A percentile compares a stretch with the other conserved stretches of the same genome.
Evolutionary conservation across 2,888 invertebrate genomes (phyloP).

Genomic region (Steinernema hermaphroditum): DNA sequence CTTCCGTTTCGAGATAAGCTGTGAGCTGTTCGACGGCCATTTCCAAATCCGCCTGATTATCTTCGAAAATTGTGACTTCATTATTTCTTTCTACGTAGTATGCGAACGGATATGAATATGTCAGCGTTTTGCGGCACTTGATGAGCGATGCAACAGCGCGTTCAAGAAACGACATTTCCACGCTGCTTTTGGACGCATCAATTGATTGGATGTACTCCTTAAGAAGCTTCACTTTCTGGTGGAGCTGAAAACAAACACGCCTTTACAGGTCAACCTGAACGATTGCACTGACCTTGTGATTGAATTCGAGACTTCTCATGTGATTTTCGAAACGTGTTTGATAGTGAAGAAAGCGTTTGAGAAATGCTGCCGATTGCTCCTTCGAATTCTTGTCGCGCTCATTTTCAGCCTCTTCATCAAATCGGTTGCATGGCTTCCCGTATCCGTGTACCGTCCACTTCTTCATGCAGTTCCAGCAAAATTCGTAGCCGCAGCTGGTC

Average conservation of each 20-base stretch:
- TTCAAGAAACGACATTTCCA: conserved; percentile 98
- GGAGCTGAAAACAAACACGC: not conserved
- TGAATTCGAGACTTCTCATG: conserved; percentile 96
- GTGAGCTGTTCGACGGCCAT: conserved; percentile 72
- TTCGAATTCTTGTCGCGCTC: conserved; percentile 88
- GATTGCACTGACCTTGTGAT: conserved; percentile 75
- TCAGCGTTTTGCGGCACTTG: conserved; percentile 87
- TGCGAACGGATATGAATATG: conserved; percentile 99
- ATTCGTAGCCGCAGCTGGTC: conserved; percentile 93
- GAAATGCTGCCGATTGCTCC: conserved; percentile 77
- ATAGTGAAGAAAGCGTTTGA: conserved; percentile 95
- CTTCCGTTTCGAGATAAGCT: conserved; percentile 91
- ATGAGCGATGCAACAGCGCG: conserved; percentile 76
- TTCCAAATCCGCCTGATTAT: conserved; percentile 72
- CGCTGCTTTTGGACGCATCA: conserved; percentile 98
- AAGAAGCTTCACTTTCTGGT: not conserved
- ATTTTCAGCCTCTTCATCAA: conserved; percentile 91
- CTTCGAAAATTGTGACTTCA: conserved; percentile 89
- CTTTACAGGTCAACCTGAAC: not conserved
- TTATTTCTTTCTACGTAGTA: conserved; percentile 97
- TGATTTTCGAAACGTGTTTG: conserved; percentile 99
- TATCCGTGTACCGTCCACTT: conserved; percentile 98
- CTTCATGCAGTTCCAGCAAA: conserved; percentile 98
- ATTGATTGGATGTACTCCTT: conserved; percentile 96
- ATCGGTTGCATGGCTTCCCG: conserved; percentile 83